A percentile compares a stretch with the other conserved stretches of the same genome.
phyloP scores from a whole-genome alignment of 1,140 invertebrate genomes.

The Penaeus vannamei region DNA sequence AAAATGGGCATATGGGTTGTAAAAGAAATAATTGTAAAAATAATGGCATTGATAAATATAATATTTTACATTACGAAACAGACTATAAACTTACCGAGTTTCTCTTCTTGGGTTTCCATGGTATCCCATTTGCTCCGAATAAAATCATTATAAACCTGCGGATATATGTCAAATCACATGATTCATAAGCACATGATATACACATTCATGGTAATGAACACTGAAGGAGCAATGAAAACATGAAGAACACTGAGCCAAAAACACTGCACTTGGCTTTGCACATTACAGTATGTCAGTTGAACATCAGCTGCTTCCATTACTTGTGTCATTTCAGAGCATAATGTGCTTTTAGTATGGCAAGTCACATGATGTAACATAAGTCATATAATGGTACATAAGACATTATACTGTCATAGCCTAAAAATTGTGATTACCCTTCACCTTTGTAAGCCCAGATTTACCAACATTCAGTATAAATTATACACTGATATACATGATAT shows the following conservation, averaged over 20 bases:
- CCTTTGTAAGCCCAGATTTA: no score
- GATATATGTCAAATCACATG: conserved; percentile 64
- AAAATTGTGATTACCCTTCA: no score
- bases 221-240: background rate
- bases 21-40: background rate
- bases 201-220: conserved; percentile 19
- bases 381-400: no score
- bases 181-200: conserved; percentile 45
- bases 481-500: no score
- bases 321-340: no score
- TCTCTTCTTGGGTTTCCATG: conserved; percentile 77
- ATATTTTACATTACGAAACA: background rate
- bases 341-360: no score
- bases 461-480: no score
- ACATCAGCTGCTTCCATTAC: no score
- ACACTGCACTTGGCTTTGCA: background rate
- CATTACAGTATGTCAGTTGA: no score
- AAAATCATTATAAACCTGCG: conserved; percentile 68
- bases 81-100: conserved; percentile 76
- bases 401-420: no score
- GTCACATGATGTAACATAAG: no score
- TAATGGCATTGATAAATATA: background rate
- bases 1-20: no score
- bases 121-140: conserved; percentile 79
- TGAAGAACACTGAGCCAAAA: background rate